A percentile compares a stretch with the other conserved stretches of the same genome.
These are phyloP conservation scores for Carpatolechia fugitivella DNA, from an alignment of 2,888 invertebrate species.

Conservation along the genomic window DNA sequence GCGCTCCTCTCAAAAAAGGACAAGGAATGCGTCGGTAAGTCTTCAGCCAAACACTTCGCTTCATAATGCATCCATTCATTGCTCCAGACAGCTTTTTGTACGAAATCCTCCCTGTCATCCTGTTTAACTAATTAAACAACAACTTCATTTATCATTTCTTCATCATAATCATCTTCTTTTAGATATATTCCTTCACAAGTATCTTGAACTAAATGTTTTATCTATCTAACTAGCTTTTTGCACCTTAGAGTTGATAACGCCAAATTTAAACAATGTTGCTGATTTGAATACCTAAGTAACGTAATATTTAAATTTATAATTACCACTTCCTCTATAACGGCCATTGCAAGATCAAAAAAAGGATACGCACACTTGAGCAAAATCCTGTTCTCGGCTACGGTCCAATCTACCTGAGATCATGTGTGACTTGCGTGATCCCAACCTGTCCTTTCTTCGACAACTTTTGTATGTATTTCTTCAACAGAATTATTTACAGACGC, in stretches of 20 bases:
- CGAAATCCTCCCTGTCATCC: slow-evolving; percentile 25
- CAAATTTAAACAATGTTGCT: neutral
- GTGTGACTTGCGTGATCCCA: slow-evolving; percentile 56
- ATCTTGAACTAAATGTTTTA: neutral
- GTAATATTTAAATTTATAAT: slow-evolving; percentile 37
- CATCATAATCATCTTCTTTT: neutral
- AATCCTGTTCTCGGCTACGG: slow-evolving; percentile 63
- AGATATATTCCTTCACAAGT: neutral
- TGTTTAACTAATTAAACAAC: slow-evolving; percentile 23
- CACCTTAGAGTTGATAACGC: neutral
- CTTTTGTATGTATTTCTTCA: slow-evolving; percentile 19
- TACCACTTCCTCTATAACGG: slow-evolving; percentile 67
- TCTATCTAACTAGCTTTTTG: neutral
- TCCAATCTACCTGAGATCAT: slow-evolving; percentile 64
- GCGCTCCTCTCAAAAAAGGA: slow-evolving; percentile 80
- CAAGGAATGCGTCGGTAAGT: slow-evolving; percentile 66
- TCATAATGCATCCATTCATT: slow-evolving; percentile 34
- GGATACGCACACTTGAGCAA: slow-evolving; percentile 55
- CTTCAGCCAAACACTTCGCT: slow-evolving; percentile 20
- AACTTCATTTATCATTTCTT: slow-evolving; percentile 23
- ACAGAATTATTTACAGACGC: slow-evolving; percentile 7
- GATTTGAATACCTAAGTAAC: neutral
- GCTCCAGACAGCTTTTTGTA: slow-evolving; percentile 30
- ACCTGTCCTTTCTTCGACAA: slow-evolving; percentile 26
- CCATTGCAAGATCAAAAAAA: slow-evolving; percentile 58